These are phyloP conservation scores for Vannuccia rotundouncinata DNA, from an alignment of 2,888 invertebrate species.

Conservation along the genomic window DNA sequence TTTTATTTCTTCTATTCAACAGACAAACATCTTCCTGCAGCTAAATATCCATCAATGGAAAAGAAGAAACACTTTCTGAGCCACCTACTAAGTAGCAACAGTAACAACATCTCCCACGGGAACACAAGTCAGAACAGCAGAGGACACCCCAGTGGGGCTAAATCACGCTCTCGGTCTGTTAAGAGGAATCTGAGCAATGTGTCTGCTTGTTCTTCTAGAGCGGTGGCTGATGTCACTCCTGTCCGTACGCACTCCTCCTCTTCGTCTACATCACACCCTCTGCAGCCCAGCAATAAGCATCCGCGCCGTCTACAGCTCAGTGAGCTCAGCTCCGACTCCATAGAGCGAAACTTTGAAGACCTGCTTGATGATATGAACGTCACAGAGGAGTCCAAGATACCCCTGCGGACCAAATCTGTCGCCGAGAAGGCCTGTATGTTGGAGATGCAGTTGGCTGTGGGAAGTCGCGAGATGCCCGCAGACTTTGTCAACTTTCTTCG, in stretches of 20 bases:
- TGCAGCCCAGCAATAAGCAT: slow-evolving; percentile 43
- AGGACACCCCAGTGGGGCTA: not conserved
- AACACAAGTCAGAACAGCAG: no score
- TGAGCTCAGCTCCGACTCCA: not conserved
- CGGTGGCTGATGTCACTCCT: not conserved
- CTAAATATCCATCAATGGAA: no score
- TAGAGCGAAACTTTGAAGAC: not conserved
- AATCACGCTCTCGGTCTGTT: not conserved
- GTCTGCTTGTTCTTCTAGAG: not conserved
- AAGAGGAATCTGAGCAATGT: not conserved
- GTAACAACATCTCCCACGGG: not conserved
- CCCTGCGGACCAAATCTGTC: not conserved
- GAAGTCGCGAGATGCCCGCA: not conserved
- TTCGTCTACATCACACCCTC: slow-evolving; percentile 38
- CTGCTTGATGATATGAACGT: slow-evolving; percentile 33
- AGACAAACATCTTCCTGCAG: no score
- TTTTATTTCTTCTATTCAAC: no score
- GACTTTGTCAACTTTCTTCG: slow-evolving; percentile 29
- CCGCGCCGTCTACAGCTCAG: not conserved
- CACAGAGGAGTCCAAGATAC: not conserved
- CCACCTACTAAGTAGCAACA: not conserved
- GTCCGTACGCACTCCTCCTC: not conserved
- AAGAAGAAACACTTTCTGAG: not conserved
- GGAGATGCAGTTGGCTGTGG: not conserved
- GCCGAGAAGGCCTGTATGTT: slow-evolving; percentile 9